A percentile compares a stretch with the other conserved stretches of the same genome.
Evolutionary conservation across 1,140 invertebrate genomes (phyloP).

Genomic region (Augochlora pura): DNA sequence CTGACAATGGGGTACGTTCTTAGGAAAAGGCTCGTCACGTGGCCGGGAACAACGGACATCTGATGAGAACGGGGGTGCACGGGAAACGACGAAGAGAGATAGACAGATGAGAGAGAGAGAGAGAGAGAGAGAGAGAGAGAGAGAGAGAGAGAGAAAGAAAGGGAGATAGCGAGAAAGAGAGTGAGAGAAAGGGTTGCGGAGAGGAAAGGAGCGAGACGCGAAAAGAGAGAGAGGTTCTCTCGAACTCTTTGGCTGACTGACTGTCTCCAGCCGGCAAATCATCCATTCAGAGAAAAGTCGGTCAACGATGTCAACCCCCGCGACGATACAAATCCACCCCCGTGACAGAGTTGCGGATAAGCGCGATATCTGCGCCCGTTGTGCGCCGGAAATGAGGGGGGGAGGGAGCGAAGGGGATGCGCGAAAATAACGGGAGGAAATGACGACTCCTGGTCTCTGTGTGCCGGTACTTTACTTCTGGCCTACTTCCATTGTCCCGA

Average conservation of each 20-base stretch:
- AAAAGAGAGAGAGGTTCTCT: constrained; percentile 8
- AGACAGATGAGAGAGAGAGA: constrained; percentile 14
- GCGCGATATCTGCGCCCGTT: constrained; percentile 46
- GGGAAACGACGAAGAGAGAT: constrained; percentile 34
- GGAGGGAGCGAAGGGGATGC: constrained; percentile 12
- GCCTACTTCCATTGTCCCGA: constrained; percentile 38
- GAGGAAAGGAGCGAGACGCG: neutral
- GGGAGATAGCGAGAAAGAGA: neutral
- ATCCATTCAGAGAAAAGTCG: constrained; percentile 61
- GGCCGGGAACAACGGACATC: constrained; percentile 48
- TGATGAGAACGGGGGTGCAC: constrained; percentile 52
- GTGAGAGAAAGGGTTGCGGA: constrained; percentile 3
- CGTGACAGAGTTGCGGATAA: constrained; percentile 40
- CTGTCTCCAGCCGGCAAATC: constrained; percentile 43
- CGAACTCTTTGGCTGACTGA: constrained; percentile 16
- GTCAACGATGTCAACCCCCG: constrained; percentile 47
- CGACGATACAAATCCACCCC: constrained; percentile 36
- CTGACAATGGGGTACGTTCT: constrained; percentile 53
- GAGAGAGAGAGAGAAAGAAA: constrained; percentile 14
- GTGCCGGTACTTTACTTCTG: constrained; percentile 29
- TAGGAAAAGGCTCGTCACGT: constrained; percentile 48
- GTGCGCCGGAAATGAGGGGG: constrained; percentile 39
- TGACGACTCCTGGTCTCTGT: constrained; percentile 31
- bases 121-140: neutral
- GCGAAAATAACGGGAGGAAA: constrained; percentile 50